Base-by-base conservation (phyloP, 2,888 invertebrate genomes). In the Prenolepis imparis region DNA sequence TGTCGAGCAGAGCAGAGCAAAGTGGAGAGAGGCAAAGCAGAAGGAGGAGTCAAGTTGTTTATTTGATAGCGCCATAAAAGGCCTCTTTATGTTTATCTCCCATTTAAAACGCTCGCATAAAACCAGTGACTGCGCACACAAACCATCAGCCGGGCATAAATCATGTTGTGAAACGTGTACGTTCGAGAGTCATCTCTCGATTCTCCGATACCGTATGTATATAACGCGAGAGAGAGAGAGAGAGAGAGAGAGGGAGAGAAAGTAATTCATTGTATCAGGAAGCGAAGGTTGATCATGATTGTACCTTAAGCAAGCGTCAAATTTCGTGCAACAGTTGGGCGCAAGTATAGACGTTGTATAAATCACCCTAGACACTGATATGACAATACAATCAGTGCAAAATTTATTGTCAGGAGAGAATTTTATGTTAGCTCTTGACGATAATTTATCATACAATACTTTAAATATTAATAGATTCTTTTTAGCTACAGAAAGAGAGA, bases 51-150 rank as follows among this genome's bases (percentile, higher is more conserved):
- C 94, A 94, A 94, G 94, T 94, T 94, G 94, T 95, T 95, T 94
- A 95, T 95, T 94, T 94, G 94, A 95, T 94, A 94, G 94, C 92
- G 93, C 93, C 93, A 93, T 95, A 95, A 95, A 95, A 95, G 94
- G 93, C 94, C 94, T 94, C 94, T 94, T 95, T 94, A 94, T 93
- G 94, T 94, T 94, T 94, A 94, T 95, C 93, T 94, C 92, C 93
- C 94, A 93, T 95, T 94, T 94, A 94, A 94, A 94, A 94, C 91
- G 93, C 90, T 93, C 94, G 92, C 94, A 93, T 94, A 94, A 94
- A 94, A 94, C 93, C 92, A 88, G 91, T 91, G 93, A 93, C 93
- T 92, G 93, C 93, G 92, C 93, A 90, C 92, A 93, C 93, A 93
- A 93, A 93, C 93, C 93, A 94, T 94, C 94, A 94, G 93, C 91